These are phyloP conservation scores for Toxotes chatareus DNA, from an alignment of 2,113 vertebrate species.

Conservation along the genomic window DNA sequence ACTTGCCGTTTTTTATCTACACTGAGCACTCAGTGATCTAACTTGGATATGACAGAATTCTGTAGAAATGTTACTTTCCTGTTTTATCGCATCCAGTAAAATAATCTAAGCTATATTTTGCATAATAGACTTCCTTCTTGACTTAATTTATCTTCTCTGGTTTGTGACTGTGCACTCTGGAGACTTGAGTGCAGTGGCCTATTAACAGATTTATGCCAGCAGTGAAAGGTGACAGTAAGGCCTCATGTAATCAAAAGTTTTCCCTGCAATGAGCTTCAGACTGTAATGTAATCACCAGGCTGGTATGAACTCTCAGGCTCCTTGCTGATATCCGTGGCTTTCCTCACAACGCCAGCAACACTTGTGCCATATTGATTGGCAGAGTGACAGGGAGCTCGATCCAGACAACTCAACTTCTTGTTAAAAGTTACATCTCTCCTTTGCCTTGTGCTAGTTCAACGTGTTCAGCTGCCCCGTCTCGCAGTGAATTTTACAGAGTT, in stretches of 20 bases:
- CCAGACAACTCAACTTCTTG: constrained; percentile 7
- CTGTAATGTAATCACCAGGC: constrained; percentile 14
- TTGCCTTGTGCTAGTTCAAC: not conserved
- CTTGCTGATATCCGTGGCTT: constrained; percentile 18
- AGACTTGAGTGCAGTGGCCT: constrained; percentile 19
- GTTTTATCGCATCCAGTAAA: not conserved
- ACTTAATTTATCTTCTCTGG: constrained; percentile 21
- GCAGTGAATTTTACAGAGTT: not conserved
- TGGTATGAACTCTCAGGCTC: constrained; percentile 26
- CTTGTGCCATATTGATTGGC: constrained; percentile 15
- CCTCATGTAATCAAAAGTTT: constrained; percentile 35
- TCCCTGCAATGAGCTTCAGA: constrained; percentile 28
- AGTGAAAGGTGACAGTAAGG: constrained; percentile 34
- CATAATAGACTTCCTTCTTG: constrained; percentile 2
- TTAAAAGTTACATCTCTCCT: constrained; percentile 23
- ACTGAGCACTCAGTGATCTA: no score
- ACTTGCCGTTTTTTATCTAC: no score
- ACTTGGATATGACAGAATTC: not conserved
- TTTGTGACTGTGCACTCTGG: constrained; percentile 15
- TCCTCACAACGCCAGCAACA: constrained; percentile 14
- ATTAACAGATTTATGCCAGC: constrained; percentile 27
- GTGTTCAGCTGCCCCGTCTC: constrained; percentile 2
- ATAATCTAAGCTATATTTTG: not conserved
- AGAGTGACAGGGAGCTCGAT: constrained; percentile 22
- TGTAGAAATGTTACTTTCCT: not conserved